Evolutionary conservation across 2,888 invertebrate species (phyloP).

Genomic region (Mythimna lalbum): DNA sequence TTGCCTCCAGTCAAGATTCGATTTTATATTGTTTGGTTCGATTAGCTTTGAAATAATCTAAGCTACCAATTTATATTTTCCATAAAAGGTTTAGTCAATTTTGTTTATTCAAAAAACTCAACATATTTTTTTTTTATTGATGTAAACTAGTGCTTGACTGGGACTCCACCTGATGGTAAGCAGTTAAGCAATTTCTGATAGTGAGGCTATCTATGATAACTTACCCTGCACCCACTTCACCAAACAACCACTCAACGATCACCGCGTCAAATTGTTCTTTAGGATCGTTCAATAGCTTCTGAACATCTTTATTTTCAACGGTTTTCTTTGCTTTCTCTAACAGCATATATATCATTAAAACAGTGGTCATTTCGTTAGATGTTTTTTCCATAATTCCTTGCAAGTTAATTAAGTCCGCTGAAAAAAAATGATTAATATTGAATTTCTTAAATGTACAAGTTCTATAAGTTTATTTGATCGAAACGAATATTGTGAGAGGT

Average conservation of each 20-base stretch:
- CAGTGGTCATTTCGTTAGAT: neutral
- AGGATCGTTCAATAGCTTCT: constrained; percentile 67
- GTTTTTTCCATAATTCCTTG: constrained; percentile 10
- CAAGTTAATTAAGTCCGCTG: constrained; percentile 16
- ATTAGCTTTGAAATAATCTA: neutral
- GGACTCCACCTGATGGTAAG: no score
- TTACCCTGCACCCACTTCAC: constrained; percentile 69
- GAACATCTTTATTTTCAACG: constrained; percentile 57
- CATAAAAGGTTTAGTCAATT: neutral
- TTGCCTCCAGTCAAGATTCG: neutral
- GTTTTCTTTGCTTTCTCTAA: constrained; percentile 43
- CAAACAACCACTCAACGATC: constrained; percentile 73
- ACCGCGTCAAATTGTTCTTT: constrained; percentile 72
- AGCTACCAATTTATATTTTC: neutral
- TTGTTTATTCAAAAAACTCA: neutral
- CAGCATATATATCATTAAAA: constrained; percentile 30
- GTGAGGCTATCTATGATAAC: no score
- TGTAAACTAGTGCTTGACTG: no score
- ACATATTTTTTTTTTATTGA: no score
- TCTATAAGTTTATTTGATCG: neutral
- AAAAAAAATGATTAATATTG: neutral
- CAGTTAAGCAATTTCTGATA: no score
- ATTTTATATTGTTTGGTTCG: no score
- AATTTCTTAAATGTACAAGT: neutral
- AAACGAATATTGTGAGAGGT: neutral